Base-by-base conservation (phyloP, 2,888 invertebrate genomes). In the Caenorhabditis doughertyi region DNA sequence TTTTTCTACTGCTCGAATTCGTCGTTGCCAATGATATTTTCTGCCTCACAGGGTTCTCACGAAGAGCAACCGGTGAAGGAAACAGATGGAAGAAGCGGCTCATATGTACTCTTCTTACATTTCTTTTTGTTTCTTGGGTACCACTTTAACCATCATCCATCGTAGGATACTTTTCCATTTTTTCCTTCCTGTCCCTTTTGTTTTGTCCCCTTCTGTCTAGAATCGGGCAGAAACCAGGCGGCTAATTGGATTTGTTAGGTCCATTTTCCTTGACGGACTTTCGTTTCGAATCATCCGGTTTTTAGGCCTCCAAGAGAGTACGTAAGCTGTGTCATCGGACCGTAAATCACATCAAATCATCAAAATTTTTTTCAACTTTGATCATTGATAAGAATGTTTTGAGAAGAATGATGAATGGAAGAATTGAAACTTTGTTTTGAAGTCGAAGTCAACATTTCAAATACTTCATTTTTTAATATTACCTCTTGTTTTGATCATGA, bases 221-320 rank as follows among this genome's bases (percentile, higher is more conserved):
- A 67, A 65, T 56, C 58, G 51, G 67, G 60, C 67, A 68, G 65
- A 67, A 76, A 76, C 77, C 53, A 62, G 68, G 68, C 77, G 68
- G 44, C 68, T 77, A 77, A 77, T 77, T 77, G 77, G 68, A 77
- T 77, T 77, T 68, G 74, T 65, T 56, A 65, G 74, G 74, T 74
- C 74, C 65, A 65, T 65, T 62, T 62, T 4, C 35, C 44, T 64
- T 42, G 49, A 7, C 39, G 51, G 74, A 74, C 74, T 65, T 73
- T 55, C 21, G 29, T 65, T 55, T 29, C 29, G 16, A 64, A 32
- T 32, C 23, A 73, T 74, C 74, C 74, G 74, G 74, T 74, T 74
- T 47, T 65, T 65, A 49, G 65, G 51, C 65, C 65, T 25, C 23
- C 49, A 23, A 29, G 16, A 32, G 23, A 32, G 65, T 39, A 27